These are phyloP conservation scores for Caenorhabditis sp. DNA, from an alignment of 2,888 invertebrate species.

Conservation along the genomic window DNA sequence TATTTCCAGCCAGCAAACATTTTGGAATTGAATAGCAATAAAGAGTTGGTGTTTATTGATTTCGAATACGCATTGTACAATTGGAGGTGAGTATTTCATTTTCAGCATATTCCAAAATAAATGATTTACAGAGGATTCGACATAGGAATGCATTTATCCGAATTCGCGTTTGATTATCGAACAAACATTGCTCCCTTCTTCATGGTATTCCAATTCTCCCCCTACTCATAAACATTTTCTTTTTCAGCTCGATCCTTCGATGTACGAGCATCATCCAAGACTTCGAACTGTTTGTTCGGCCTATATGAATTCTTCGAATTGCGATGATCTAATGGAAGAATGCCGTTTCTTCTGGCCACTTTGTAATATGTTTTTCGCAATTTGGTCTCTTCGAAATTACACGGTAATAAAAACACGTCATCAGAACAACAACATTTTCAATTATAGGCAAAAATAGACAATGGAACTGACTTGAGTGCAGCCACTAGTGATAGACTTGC, in stretches of 20 bases:
- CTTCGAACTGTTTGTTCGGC: conserved; percentile 8
- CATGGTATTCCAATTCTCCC: too few species aligned
- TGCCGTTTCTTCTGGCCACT: conserved; percentile 22
- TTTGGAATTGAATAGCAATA: conserved; percentile 9
- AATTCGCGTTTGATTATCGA: conserved; percentile 21
- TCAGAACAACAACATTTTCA: too few species aligned
- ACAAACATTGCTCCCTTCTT: not conserved
- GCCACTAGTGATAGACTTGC: conserved; percentile 25
- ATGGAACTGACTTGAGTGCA: conserved; percentile 19
- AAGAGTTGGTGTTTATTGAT: conserved; percentile 20
- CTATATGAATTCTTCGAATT: conserved; percentile 12
- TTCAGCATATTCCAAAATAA: not conserved
- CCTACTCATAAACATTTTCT: too few species aligned
- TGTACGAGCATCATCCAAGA: conserved; percentile 25
- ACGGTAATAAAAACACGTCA: too few species aligned
- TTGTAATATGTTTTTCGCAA: conserved; percentile 21
- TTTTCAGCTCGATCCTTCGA: conserved; percentile 14
- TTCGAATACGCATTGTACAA: conserved; percentile 23
- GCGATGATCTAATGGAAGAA: conserved; percentile 7
- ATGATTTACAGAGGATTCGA: conserved; percentile 15
- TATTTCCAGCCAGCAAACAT: conserved; percentile 16
- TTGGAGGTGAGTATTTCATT: conserved; percentile 8
- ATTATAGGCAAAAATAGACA: conserved; percentile 9
- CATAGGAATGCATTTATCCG: conserved; percentile 22
- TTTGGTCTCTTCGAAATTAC: conserved; percentile 22